Base-by-base conservation (phyloP, 2,113 vertebrate genomes). In the Podocnemis expansa region DNA sequence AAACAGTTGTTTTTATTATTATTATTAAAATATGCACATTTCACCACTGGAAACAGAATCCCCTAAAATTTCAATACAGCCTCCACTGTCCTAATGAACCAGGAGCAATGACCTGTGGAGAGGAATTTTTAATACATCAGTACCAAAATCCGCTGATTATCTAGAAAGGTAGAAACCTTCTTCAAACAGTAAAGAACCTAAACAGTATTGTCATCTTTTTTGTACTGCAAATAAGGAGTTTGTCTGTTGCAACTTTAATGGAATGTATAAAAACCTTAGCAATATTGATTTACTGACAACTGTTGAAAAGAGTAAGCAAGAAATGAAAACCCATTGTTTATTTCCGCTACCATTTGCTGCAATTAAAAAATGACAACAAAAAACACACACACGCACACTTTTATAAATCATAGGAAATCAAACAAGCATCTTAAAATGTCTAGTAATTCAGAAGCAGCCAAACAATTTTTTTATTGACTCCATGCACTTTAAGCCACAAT, bases 271-370 rank as follows among this genome's bases (percentile, higher is more conserved):
- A 47, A 82, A 79, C 47, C 58, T 91, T 83, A 91, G 83, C n/a
- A 83, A 87, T 91, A 91, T 91, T 97, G 97, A 97, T 97, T 97
- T 97, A 96, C 96, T 95, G 95, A 95, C 93, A 93, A 73, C 85
- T 95, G 95, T 95, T 96, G 96, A 96, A 7, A 89, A 96, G 41
- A 97, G 96, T 95, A 95, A 95, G 93, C 52, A 87, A 94, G 90
- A 91, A 78, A 97, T 94, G 96, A 96, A 96, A 97, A 95, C 91
- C 91, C 91, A 93, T 92, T 97, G 76, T 52, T 82, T 91, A 94
- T 96, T 95, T 91, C 95, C 96, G 95, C 95, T 97, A 94, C 88
- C 31, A 79, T 78, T 96, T 93, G 78, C 94, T 96, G 96, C 58
- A 91, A 93, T 92, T 88, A 94, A 95, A 95, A 96, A 91, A 7